Evolutionary conservation across 2,113 vertebrate genomes (phyloP).

Genomic region (Holacanthus passer): DNA sequence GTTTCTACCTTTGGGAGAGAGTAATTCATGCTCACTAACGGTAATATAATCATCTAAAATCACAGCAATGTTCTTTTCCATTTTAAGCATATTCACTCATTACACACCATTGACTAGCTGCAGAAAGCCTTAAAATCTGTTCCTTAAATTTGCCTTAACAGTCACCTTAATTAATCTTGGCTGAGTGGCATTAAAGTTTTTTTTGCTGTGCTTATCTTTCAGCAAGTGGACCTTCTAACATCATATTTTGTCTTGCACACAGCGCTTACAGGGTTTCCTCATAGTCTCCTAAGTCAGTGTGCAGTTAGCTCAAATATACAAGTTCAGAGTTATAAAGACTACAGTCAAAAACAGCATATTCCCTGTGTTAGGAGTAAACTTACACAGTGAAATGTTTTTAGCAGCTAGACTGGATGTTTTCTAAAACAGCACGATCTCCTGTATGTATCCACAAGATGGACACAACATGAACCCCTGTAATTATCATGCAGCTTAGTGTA

Average conservation of each 20-base stretch:
- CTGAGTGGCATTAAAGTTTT: slow-evolving; percentile 52
- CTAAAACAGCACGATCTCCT: background rate
- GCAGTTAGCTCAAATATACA: background rate
- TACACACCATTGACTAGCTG: slow-evolving; percentile 9
- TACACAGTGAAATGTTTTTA: background rate
- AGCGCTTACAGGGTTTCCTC: slow-evolving; percentile 22
- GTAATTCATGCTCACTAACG: slow-evolving; percentile 17
- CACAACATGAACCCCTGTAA: background rate
- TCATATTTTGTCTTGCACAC: slow-evolving; percentile 48
- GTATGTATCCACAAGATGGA: background rate
- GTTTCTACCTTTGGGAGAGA: slow-evolving; percentile 65
- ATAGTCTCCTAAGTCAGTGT: background rate
- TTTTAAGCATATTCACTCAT: slow-evolving; percentile 41
- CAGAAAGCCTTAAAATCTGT: slow-evolving; percentile 37
- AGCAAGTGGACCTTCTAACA: slow-evolving; percentile 51
- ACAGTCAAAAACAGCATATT: background rate
- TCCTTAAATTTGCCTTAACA: slow-evolving; percentile 16
- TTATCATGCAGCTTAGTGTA: background rate
- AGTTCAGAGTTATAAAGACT: background rate
- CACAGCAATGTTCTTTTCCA: slow-evolving; percentile 26
- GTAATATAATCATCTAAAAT: slow-evolving; percentile 17
- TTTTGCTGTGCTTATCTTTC: slow-evolving; percentile 66
- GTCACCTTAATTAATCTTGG: slow-evolving; percentile 41
- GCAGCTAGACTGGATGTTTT: background rate
- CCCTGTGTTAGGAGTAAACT: too few species aligned